Base-by-base conservation (phyloP, 2,888 invertebrate genomes). In the Cephus runcator region DNA sequence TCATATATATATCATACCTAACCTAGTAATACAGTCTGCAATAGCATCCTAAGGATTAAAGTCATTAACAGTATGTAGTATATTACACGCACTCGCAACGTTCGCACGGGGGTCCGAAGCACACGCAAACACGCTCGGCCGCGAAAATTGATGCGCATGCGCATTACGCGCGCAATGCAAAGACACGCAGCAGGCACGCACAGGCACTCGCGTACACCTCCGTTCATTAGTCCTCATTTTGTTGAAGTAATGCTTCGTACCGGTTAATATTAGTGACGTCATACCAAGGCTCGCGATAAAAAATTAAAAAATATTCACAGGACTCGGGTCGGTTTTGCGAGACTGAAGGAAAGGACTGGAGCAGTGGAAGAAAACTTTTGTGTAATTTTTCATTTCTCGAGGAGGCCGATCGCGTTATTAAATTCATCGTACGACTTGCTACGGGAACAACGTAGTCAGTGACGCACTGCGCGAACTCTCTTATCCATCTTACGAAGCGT, bases 1-100 rank as follows among this genome's bases (percentile, higher is more conserved):
- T 69, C 34, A 69, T 11, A 69, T 73, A 75, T 73, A 79, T 79
- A 80, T 83, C 82, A 83, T 83, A 82, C 80, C 83, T 87, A 88
- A 83, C 84, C 88, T 88, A 91, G 86, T 91, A 91, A 91, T 91
- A 91, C 90, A 91, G 90, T 91, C 90, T 90, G 90, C 90, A 83
- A 83, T 87, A 88, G 87, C 87, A 81, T 87, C 85, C 87, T 88
- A 88, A 87, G 84, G 87, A 89, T 88, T 88, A 89, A 85, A 80
- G 89, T 88, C 83, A 87, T 87, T 85, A 87, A 87, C 84, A 82
- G 80, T 88, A 87, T 85, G 83, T 87, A 88, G 86, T 90, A 90
- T 90, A 88, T 89, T 90, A 90, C 90, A 90, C 90, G 85, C 89
- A 90, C 83, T 89, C 88, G 88, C 87, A 87, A 85, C 89, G 89